These are phyloP conservation scores for Sebastes matsubarae DNA, from an alignment of 2,797 vertebrate genomes.

Conservation along the genomic window DNA sequence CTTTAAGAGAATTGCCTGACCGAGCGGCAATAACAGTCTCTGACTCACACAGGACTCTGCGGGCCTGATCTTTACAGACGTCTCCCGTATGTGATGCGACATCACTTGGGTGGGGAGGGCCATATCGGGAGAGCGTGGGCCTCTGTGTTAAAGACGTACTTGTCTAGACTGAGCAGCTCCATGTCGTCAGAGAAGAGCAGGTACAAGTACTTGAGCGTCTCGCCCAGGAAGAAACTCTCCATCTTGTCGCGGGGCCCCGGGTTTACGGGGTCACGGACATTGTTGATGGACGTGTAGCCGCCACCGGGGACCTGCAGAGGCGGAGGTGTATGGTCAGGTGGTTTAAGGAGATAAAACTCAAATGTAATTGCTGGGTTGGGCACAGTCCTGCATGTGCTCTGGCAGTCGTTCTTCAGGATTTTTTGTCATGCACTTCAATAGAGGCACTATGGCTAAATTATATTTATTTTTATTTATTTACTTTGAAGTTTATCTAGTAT, in stretches of 20 bases:
- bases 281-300: conserved; percentile 95
- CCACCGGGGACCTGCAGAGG: conserved; percentile 87
- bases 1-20: conserved; percentile 9
- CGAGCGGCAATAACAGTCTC: conserved; percentile 8
- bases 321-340: not conserved
- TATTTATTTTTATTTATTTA: no score
- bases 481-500: no score
- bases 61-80: not conserved
- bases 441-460: no score
- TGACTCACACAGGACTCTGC: not conserved
- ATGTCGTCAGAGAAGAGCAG: conserved; percentile 92
- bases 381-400: not conserved
- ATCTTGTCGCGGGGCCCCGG: conserved; percentile 94
- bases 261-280: conserved; percentile 87
- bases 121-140: conserved; percentile 96
- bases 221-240: conserved; percentile 98
- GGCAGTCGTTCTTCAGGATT: not conserved
- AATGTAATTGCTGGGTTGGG: not conserved
- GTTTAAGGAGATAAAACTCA: not conserved
- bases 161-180: conserved; percentile 90
- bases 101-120: conserved; percentile 81
- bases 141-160: conserved; percentile 95
- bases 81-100: not conserved
- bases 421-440: not conserved
- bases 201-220: conserved; percentile 96